These are phyloP conservation scores for Luperina testacea DNA, from an alignment of 2,888 invertebrate genomes.

Conservation along the genomic window DNA sequence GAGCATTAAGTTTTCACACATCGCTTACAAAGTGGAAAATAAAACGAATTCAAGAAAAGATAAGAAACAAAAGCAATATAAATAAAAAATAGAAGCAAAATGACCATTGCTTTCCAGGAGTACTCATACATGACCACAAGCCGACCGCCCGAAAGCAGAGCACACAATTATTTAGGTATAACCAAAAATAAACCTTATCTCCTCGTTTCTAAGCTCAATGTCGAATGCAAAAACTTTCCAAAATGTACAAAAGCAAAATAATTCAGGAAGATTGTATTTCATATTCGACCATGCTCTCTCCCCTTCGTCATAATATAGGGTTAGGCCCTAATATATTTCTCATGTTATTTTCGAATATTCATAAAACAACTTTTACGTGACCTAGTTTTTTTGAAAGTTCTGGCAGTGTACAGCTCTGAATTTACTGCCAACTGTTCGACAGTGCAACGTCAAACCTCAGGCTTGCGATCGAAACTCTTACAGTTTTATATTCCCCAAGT, in stretches of 20 bases:
- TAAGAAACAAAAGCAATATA: slow-evolving; percentile 28
- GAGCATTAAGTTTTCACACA: neutral
- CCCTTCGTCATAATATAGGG: slow-evolving; percentile 51
- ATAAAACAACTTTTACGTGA: slow-evolving; percentile 59
- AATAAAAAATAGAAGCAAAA: slow-evolving; percentile 45
- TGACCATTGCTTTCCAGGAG: slow-evolving; percentile 50
- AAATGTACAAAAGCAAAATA: slow-evolving; percentile 58
- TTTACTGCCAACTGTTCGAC: slow-evolving; percentile 72
- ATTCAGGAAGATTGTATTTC: slow-evolving; percentile 64
- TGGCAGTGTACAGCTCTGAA: slow-evolving; percentile 67
- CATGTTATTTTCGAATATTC: slow-evolving; percentile 66
- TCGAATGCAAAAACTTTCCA: slow-evolving; percentile 6
- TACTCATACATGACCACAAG: slow-evolving; percentile 52
- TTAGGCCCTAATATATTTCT: slow-evolving; percentile 55
- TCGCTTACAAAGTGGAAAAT: neutral
- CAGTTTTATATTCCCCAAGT: slow-evolving; percentile 63
- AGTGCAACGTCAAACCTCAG: slow-evolving; percentile 73
- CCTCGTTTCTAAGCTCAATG: slow-evolving; percentile 9
- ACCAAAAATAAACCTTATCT: slow-evolving; percentile 20
- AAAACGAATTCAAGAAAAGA: slow-evolving; percentile 5
- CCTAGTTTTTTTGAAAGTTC: slow-evolving; percentile 76
- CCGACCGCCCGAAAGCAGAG: slow-evolving; percentile 39
- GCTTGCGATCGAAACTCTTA: slow-evolving; percentile 64
- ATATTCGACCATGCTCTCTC: slow-evolving; percentile 59
- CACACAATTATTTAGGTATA: neutral